Percentiles rank a stretch among this genome's conserved stretches.
Conservation (phyloP, 2,113 vertebrate genomes). For the Panthera uncia region DNA sequence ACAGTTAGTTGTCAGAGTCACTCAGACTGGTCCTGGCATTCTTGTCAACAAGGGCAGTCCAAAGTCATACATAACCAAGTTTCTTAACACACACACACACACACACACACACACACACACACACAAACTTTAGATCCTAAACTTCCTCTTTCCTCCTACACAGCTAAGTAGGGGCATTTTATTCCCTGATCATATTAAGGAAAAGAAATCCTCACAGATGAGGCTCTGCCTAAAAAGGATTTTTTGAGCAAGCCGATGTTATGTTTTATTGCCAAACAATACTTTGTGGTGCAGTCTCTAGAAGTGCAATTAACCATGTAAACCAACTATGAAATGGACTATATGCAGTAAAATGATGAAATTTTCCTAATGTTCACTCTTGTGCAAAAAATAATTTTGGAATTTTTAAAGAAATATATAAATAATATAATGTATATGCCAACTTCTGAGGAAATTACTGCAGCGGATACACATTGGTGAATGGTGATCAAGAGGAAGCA, state of each 20-base stretch:
- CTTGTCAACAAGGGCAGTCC: neutral
- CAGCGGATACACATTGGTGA: neutral
- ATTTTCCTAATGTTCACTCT: neutral
- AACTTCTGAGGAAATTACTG: neutral
- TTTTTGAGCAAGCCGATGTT: neutral
- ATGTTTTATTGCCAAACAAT: neutral
- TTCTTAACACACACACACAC: neutral
- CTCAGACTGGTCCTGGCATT: neutral
- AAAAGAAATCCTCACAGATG: neutral
- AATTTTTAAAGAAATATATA: neutral
- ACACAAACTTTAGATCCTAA: neutral
- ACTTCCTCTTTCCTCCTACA: neutral
- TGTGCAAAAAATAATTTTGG: neutral
- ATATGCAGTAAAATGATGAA: slow-evolving; percentile 4
- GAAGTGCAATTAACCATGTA: neutral
- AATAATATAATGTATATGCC: neutral
- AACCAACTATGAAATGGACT: neutral
- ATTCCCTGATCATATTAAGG: neutral
- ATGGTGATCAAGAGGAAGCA: neutral
- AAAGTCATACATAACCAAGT: neutral
- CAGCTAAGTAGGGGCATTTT: neutral
- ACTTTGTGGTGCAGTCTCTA: neutral
- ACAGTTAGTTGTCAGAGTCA: neutral
- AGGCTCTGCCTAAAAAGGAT: neutral
- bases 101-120: neutral